A percentile compares a stretch with the other conserved stretches of the same genome.
phyloP scores from a whole-genome alignment of 2,888 invertebrate species.

The Caradrina kadenii region DNA sequence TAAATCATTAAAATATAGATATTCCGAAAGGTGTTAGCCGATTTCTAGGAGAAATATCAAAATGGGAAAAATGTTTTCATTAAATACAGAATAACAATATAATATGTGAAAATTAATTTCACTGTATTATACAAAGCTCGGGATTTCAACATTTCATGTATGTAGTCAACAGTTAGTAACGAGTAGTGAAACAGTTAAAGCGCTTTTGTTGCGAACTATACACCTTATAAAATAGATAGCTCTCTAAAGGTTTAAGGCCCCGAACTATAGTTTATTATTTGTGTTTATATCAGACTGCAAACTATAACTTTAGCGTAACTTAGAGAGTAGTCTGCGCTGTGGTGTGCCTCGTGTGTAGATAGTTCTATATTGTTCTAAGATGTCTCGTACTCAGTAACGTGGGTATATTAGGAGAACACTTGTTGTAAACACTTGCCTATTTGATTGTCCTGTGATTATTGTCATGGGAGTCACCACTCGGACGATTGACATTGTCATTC shows the following conservation, averaged over 20 bases:
- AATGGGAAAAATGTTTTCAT: too few relatives aligned
- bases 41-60: too few relatives aligned
- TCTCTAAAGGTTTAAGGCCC: neutral
- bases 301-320: neutral
- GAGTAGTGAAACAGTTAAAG: neutral
- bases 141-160: too few relatives aligned
- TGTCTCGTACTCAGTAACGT: neutral
- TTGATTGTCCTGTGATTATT: neutral
- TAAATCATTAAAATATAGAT: too few relatives aligned
- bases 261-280: neutral
- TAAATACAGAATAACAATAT: too few relatives aligned
- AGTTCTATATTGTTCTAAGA: neutral
- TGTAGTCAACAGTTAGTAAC: too few relatives aligned
- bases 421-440: neutral
- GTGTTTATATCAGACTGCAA: conserved; percentile 16
- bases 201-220: neutral
- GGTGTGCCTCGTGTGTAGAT: neutral
- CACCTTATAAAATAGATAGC: neutral
- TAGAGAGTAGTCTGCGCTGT: neutral
- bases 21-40: too few relatives aligned
- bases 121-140: too few relatives aligned
- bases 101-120: too few relatives aligned
- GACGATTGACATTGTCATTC: neutral
- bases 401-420: too few relatives aligned
- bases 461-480: too few relatives aligned